A percentile compares a stretch with the other conserved stretches of the same genome.
Conservation (phyloP, 2,797 vertebrate genomes). For the Pangasius mekongensis region DNA sequence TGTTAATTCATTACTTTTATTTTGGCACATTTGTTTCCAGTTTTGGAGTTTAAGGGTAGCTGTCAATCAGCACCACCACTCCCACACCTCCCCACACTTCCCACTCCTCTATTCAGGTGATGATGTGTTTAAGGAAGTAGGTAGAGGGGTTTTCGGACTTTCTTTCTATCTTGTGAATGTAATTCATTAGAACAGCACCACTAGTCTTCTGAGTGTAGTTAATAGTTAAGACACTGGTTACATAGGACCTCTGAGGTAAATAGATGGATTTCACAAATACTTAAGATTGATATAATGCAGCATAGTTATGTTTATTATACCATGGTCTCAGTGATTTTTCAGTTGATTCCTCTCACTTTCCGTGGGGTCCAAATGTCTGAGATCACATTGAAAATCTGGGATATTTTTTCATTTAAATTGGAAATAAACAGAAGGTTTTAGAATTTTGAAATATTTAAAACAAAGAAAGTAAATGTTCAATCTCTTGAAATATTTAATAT, state of each 20-base stretch:
- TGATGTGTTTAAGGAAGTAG: conserved; percentile 17
- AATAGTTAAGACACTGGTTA: not conserved
- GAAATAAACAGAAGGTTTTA: not conserved
- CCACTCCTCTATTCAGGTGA: not conserved
- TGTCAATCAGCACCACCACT: conserved; percentile 29
- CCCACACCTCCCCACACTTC: not conserved
- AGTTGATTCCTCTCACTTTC: not conserved
- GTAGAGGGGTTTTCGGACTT: not conserved
- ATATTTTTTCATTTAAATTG: not conserved
- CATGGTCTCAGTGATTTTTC: not conserved
- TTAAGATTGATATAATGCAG: not conserved
- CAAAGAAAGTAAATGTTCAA: not conserved
- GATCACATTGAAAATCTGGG: not conserved
- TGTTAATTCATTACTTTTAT: not conserved
- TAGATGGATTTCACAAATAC: not conserved
- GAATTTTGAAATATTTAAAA: not conserved
- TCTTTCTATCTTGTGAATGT: not conserved
- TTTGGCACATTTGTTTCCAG: not conserved
- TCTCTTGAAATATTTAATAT: not conserved
- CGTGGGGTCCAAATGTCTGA: not conserved
- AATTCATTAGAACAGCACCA: not conserved
- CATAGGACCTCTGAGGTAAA: not conserved
- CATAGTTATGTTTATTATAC: not conserved
- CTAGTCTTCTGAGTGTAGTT: not conserved
- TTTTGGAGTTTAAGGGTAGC: conserved; percentile 1